phyloP scores from a whole-genome alignment of 2,113 vertebrate species.

The Rattus norvegicus region GRCr8 NC_086036.1:52371501-52372000 shows the following conservation, averaged over 20 bases:
- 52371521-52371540: background rate
- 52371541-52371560: background rate
- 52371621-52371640: background rate
- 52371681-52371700: conserved; percentile 30
- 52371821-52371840: background rate
- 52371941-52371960: conserved; percentile 44
- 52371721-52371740: background rate
- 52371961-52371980: conserved; percentile 24
- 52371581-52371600: conserved; percentile 25
- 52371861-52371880: background rate
- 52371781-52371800: background rate
- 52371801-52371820: conserved; percentile 4
- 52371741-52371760: background rate
- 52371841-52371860: conserved; percentile 1
- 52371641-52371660: background rate
- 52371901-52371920: background rate
- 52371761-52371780: conserved; percentile 5
- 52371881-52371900: background rate
- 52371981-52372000: background rate
- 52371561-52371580: background rate
- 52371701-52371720: conserved; percentile 20
- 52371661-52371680: background rate
- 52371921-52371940: background rate
- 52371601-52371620: background rate
- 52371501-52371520: background rate